A percentile compares a stretch with the other conserved stretches of the same genome.
phyloP scores from a whole-genome alignment of 2,113 vertebrate species.

The Equus przewalskii region DNA sequence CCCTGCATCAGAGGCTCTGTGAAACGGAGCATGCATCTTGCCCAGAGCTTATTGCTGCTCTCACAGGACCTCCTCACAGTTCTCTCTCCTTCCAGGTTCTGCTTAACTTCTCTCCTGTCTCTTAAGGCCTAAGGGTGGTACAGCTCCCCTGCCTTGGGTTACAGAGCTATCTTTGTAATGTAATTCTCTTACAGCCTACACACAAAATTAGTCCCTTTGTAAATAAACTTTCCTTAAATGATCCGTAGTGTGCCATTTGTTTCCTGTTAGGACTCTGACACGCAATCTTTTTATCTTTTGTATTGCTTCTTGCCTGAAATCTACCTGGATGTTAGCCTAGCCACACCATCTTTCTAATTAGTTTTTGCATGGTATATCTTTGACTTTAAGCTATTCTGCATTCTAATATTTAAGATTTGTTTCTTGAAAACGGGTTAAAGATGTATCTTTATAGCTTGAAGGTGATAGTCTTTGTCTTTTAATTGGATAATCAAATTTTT shows the following conservation, averaged over 20 bases:
- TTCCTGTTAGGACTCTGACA: background rate
- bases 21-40: background rate
- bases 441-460: background rate
- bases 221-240: background rate
- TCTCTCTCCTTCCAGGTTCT: background rate
- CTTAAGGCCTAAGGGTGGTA: background rate
- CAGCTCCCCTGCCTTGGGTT: background rate
- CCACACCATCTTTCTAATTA: background rate
- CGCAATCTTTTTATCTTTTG: background rate
- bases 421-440: background rate
- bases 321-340: background rate
- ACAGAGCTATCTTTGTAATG: slow-evolving; percentile 12
- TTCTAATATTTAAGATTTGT: background rate
- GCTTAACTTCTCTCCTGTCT: background rate
- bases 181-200: background rate
- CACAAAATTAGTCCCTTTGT: background rate
- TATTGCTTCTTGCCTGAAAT: background rate
- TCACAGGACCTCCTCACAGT: background rate
- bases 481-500: background rate
- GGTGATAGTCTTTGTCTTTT: background rate
- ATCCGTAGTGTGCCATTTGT: background rate
- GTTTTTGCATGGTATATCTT: background rate
- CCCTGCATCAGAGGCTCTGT: background rate
- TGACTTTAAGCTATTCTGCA: slow-evolving; percentile 1
- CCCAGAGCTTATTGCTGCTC: background rate